Percentiles rank a stretch among this genome's conserved stretches.
These are phyloP conservation scores for Axis porcinus DNA, from an alignment of 2,113 vertebrate genomes.

Conservation along the genomic window DNA sequence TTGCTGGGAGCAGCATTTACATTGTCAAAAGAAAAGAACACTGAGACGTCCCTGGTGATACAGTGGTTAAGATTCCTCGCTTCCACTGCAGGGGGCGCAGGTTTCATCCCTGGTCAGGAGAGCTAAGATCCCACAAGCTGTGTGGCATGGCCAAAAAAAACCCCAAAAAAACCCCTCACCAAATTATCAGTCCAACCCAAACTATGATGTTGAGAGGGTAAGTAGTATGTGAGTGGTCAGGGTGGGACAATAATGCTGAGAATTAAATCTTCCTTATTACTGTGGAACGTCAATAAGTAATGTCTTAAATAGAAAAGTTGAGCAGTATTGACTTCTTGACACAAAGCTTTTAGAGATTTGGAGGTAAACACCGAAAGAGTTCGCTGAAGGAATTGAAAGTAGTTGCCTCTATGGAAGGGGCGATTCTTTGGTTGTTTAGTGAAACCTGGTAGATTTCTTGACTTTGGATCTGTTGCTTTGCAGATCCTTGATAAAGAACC, in stretches of 20 bases:
- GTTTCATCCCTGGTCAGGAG: not conserved
- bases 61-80: not conserved
- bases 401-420: not conserved
- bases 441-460: not conserved
- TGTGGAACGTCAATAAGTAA: not conserved
- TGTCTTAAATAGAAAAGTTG: not conserved
- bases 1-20: not conserved
- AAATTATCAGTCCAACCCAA: not conserved
- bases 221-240: not conserved
- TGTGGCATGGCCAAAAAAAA: not conserved
- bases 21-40: not conserved
- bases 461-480: not conserved
- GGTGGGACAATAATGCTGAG: not conserved
- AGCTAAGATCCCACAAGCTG: not conserved
- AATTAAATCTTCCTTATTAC: not conserved
- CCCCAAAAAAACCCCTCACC: not conserved
- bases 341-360: not conserved
- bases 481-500: not conserved
- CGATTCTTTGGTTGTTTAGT: not conserved
- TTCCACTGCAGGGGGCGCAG: not conserved
- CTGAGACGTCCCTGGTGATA: not conserved
- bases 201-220: not conserved
- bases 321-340: not conserved
- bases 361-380: not conserved
- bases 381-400: not conserved